Conservation (phyloP, 2,888 invertebrate species). For the Ophion slaviceki region DNA sequence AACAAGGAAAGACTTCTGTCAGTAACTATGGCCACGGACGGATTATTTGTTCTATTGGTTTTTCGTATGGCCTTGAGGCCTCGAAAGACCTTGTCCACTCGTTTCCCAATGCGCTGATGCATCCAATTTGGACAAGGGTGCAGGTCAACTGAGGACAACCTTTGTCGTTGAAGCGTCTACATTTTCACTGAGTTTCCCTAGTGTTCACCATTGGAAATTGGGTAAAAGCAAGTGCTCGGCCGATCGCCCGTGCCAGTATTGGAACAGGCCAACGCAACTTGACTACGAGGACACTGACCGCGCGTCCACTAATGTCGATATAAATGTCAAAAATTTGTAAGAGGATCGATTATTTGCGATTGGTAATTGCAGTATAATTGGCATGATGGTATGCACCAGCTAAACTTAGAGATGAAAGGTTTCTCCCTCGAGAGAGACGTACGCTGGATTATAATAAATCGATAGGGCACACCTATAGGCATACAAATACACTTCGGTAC, state of each 20-base stretch:
- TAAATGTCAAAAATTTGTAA: neutral
- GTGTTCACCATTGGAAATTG: too few species aligned
- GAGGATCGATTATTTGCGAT: conserved; percentile 36
- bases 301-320: too few species aligned
- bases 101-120: too few species aligned
- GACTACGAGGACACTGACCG: neutral
- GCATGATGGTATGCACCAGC: conserved; percentile 26
- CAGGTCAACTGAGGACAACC: neutral
- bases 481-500: conserved; percentile 41
- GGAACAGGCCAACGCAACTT: neutral
- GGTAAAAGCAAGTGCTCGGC: neutral
- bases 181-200: neutral
- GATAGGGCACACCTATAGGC: conserved; percentile 73
- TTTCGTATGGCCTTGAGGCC: neutral
- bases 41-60: neutral
- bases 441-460: conserved; percentile 80
- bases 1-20: conserved; percentile 5
- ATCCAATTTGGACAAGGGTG: neutral
- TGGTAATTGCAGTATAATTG: conserved; percentile 50
- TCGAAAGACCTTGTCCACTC: neutral
- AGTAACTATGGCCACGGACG: neutral
- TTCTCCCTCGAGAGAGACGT: conserved; percentile 41
- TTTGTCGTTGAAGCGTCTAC: neutral
- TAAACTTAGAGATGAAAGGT: conserved; percentile 36
- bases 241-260: neutral